A percentile compares a stretch with the other conserved stretches of the same genome.
Conservation (phyloP, 2,113 vertebrate genomes). For the Anser brachyrhynchus region DNA sequence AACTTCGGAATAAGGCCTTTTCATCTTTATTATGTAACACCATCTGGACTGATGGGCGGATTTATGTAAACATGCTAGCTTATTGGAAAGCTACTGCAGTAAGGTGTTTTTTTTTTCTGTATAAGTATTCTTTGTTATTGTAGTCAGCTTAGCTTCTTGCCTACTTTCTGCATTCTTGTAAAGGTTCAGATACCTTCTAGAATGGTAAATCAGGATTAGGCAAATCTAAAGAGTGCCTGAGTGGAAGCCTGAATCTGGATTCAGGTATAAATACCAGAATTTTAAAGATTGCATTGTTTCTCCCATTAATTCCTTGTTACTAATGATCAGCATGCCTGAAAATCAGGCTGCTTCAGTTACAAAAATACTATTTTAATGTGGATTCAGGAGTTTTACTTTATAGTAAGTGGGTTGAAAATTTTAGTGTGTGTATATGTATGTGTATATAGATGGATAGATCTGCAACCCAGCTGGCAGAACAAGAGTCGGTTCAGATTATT, state of each 20-base stretch:
- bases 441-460: background rate
- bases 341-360: background rate
- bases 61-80: background rate
- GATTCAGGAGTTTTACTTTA: background rate
- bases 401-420: background rate
- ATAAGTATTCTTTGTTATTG: background rate
- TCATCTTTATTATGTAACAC: background rate
- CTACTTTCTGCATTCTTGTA: background rate
- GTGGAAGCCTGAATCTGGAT: background rate
- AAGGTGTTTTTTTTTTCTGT: rapidly evolving
- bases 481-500: background rate
- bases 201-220: background rate
- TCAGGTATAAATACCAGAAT: background rate
- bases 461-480: background rate
- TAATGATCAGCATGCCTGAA: background rate
- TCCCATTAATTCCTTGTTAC: background rate
- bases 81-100: background rate
- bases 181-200: background rate
- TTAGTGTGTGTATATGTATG: background rate
- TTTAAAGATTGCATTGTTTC: background rate
- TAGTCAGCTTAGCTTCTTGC: background rate
- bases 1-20: background rate
- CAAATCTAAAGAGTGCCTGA: background rate
- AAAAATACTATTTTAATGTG: background rate
- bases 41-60: background rate